Conservation (phyloP, 2,113 vertebrate species). For the Brienomyrus longianalis region DNA sequence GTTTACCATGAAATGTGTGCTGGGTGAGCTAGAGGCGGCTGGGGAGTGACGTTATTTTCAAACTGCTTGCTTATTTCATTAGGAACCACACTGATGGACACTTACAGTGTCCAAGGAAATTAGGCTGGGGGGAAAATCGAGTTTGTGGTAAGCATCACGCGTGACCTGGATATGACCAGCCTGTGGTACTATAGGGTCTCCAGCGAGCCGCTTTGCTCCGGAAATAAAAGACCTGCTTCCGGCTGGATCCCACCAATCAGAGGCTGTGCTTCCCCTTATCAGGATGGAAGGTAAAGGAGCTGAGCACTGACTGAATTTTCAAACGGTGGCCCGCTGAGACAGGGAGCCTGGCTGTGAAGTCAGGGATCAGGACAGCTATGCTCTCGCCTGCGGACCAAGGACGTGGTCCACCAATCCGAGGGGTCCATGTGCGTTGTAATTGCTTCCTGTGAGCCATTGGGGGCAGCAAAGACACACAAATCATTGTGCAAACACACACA, state of each 20-base stretch:
- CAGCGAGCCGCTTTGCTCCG: background rate
- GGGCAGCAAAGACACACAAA: background rate
- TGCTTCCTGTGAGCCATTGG: background rate
- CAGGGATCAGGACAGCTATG: background rate
- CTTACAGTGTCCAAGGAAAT: background rate
- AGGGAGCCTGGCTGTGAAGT: background rate
- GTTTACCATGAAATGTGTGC: background rate
- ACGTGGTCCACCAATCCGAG: no score
- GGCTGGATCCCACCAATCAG: background rate
- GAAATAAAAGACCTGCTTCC: background rate
- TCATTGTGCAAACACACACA: conserved; percentile 4
- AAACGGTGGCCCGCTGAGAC: background rate
- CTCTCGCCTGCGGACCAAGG: background rate
- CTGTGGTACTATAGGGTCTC: background rate
- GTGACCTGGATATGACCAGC: background rate
- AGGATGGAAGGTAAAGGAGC: background rate
- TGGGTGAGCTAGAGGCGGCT: background rate
- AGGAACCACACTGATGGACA: background rate
- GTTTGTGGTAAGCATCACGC: background rate
- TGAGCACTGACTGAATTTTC: background rate
- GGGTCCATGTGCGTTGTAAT: background rate
- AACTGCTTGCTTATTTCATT: background rate
- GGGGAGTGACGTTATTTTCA: background rate
- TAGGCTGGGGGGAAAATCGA: background rate
- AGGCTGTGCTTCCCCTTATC: background rate